Conservation (phyloP, 2,888 invertebrate genomes). For the Creontiades dilutus region DNA sequence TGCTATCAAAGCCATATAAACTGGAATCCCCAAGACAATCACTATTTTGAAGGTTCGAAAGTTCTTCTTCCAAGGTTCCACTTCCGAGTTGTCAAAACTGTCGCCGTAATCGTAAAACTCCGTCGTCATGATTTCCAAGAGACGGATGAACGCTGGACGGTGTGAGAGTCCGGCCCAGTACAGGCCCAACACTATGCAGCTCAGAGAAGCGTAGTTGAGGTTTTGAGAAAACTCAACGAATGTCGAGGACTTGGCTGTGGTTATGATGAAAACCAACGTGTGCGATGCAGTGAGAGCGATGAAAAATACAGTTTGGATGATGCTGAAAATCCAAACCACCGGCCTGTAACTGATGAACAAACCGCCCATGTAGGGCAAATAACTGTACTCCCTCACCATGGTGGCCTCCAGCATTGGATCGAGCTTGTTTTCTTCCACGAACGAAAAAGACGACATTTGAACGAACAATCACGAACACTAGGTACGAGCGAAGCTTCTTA, state of each 20-base stretch:
- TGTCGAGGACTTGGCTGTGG: not conserved
- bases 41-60: conserved; percentile 40
- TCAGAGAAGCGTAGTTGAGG: conserved; percentile 33
- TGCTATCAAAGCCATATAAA: conserved; percentile 6
- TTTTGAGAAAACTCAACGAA: not conserved
- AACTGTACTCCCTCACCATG: conserved; percentile 36
- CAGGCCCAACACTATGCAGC: not conserved
- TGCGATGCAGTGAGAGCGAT: not conserved
- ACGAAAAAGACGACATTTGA: not conserved
- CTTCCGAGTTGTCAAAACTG: not conserved
- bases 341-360: not conserved
- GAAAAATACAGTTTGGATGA: not conserved
- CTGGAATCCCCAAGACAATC: conserved; percentile 28
- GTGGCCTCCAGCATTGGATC: conserved; percentile 10
- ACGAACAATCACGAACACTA: too few relatives aligned
- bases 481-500: too few relatives aligned
- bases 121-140: not conserved
- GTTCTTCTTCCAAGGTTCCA: conserved; percentile 9
- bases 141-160: not conserved
- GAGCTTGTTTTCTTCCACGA: conserved; percentile 30
- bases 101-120: conserved; percentile 61
- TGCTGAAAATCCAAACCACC: conserved; percentile 4
- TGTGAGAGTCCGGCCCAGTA: not conserved
- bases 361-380: not conserved
- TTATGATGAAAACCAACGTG: not conserved